Evolutionary conservation across 1,140 invertebrate genomes (phyloP).

Genomic region (Eupristina koningsbergeri): DNA sequence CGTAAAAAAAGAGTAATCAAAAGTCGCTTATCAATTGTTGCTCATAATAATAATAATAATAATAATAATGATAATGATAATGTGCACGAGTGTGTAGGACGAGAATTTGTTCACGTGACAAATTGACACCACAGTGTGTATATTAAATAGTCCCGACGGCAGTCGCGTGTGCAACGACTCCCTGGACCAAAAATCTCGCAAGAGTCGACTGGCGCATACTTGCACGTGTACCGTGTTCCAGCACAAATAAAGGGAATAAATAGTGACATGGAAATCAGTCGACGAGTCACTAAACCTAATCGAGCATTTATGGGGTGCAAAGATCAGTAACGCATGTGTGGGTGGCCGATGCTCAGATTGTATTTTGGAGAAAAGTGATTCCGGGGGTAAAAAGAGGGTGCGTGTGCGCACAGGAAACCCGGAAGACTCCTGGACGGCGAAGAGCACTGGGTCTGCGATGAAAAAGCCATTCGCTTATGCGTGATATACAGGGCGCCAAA

Average conservation of each 20-base stretch:
- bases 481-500: no score
- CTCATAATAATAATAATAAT: no score
- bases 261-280: not conserved
- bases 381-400: no score
- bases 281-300: not conserved
- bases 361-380: no score
- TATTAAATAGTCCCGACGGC: not conserved
- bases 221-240: not conserved
- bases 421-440: no score
- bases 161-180: no score
- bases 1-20: constrained; percentile 7
- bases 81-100: not conserved
- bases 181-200: not conserved
- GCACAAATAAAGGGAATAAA: not conserved
- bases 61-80: no score
- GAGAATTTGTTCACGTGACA: not conserved
- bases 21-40: not conserved
- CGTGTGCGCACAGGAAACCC: no score
- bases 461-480: no score
- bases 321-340: no score
- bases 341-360: no score
- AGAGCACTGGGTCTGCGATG: no score
- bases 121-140: not conserved
- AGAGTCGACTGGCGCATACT: not conserved
- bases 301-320: not conserved